Evolutionary conservation across 2,888 invertebrate genomes (phyloP).

Genomic region (Arge pagana): DNA sequence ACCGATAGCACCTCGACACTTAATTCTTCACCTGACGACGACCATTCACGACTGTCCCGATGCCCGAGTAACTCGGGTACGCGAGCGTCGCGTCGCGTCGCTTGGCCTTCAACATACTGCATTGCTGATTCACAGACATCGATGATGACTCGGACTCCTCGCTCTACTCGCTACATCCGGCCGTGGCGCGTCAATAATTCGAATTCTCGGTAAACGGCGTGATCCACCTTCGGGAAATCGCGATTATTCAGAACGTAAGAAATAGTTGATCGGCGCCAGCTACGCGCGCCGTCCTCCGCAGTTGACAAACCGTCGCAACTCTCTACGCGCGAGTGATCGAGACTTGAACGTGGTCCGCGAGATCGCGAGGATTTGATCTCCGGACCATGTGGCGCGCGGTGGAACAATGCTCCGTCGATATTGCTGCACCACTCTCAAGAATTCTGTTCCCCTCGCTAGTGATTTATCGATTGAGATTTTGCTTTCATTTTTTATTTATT

Average conservation of each 20-base stretch:
- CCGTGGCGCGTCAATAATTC: slow-evolving; percentile 9
- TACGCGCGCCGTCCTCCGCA: slow-evolving; percentile 8
- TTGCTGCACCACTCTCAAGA: no score
- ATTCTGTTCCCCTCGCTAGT: no score
- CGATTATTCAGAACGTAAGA: slow-evolving; percentile 11
- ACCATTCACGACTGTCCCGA: slow-evolving; percentile 15
- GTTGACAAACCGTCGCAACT: slow-evolving; percentile 10
- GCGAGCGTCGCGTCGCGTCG: slow-evolving; percentile 17
- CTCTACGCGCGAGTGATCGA: no score
- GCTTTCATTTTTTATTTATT: no score
- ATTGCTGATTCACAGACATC: slow-evolving; percentile 21
- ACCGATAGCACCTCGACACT: background rate
- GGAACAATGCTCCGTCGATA: no score
- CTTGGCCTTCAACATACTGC: slow-evolving; percentile 6
- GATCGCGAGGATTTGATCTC: no score
- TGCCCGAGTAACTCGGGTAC: slow-evolving; percentile 11
- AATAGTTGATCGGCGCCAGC: background rate
- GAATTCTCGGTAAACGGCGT: slow-evolving; percentile 15
- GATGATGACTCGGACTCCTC: slow-evolving; percentile 21
- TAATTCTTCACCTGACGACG: slow-evolving; percentile 18
- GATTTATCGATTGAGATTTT: no score
- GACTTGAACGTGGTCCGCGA: no score
- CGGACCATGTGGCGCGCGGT: no score
- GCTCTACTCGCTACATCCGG: slow-evolving; percentile 17
- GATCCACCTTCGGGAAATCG: slow-evolving; percentile 16